phyloP scores from a whole-genome alignment of 1,140 invertebrate species.

The Drosophila lini region DNA sequence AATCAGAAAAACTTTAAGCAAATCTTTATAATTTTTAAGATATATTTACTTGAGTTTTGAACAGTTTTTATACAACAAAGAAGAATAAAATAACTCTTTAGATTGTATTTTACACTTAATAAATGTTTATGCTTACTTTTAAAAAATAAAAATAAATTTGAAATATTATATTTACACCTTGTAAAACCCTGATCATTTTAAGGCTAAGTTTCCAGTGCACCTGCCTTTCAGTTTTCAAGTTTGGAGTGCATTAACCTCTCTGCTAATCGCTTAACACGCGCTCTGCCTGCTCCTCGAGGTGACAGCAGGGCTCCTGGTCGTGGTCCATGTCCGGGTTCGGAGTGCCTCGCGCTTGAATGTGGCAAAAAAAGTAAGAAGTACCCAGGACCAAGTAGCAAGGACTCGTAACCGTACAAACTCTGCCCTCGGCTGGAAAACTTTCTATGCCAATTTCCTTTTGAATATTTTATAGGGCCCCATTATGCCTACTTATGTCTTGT shows the following conservation, averaged over 20 bases:
- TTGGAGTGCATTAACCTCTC: slow-evolving; percentile 74
- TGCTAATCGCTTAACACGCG: slow-evolving; percentile 70
- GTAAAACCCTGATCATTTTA: rapidly evolving
- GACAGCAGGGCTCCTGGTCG: slow-evolving; percentile 3
- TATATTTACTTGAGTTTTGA: background rate
- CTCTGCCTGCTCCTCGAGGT: slow-evolving; percentile 20
- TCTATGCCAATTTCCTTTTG: slow-evolving; percentile 81
- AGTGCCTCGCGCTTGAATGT: slow-evolving; percentile 25
- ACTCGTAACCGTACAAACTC: slow-evolving; percentile 6
- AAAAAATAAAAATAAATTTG: background rate
- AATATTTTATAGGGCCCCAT: slow-evolving; percentile 82
- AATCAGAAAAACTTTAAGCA: background rate
- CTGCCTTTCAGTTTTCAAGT: slow-evolving; percentile 11
- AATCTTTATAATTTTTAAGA: background rate
- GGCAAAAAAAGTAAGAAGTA: background rate
- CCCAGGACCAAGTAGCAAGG: slow-evolving; percentile 1
- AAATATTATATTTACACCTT: no score
- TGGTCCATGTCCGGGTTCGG: background rate
- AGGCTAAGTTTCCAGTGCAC: background rate
- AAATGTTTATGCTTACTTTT: background rate
- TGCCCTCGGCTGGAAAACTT: slow-evolving; percentile 39
- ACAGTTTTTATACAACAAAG: background rate
- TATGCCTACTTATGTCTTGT: slow-evolving; percentile 84
- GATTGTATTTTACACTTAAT: background rate
- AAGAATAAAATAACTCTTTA: no score